A percentile compares a stretch with the other conserved stretches of the same genome.
These are phyloP conservation scores for Megaleporinus macrocephalus DNA, from an alignment of 2,113 vertebrate genomes.

Conservation along the genomic window DNA sequence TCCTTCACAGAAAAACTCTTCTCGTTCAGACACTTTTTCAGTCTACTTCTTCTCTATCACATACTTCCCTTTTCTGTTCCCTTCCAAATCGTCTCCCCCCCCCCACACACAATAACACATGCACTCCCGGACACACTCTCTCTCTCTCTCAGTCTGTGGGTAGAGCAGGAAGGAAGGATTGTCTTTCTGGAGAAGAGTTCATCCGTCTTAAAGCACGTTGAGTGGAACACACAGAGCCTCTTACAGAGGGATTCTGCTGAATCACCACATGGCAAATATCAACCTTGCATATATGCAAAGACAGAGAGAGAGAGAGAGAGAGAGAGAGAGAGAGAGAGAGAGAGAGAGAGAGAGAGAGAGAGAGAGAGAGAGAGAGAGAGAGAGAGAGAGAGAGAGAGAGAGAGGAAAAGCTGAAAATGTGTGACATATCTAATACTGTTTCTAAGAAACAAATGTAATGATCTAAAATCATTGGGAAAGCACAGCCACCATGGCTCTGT, in stretches of 20 bases:
- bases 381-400: no score
- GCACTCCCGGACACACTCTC: neutral
- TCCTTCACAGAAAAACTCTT: neutral
- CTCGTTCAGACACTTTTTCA: neutral
- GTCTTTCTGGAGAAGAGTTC: slow-evolving; percentile 36
- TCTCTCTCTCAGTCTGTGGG: neutral
- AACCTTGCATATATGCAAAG: neutral
- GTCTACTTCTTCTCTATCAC: neutral
- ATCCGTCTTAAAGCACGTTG: slow-evolving; percentile 12
- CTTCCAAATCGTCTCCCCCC: neutral
- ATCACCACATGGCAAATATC: slow-evolving; percentile 63
- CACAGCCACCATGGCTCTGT: neutral
- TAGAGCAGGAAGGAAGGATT: slow-evolving; percentile 46
- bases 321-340: neutral
- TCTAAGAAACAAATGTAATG: neutral
- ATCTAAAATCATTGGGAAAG: neutral
- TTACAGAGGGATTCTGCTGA: slow-evolving; percentile 72
- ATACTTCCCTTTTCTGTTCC: no score
- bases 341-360: no score
- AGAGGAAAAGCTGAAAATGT: neutral
- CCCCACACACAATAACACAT: neutral
- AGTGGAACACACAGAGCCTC: slow-evolving; percentile 51
- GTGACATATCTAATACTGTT: neutral
- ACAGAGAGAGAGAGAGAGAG: neutral
- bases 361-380: no score